These are phyloP conservation scores for Pipistrellus pygmaeus DNA, from an alignment of 2,797 vertebrate genomes.

Conservation along the genomic window DNA sequence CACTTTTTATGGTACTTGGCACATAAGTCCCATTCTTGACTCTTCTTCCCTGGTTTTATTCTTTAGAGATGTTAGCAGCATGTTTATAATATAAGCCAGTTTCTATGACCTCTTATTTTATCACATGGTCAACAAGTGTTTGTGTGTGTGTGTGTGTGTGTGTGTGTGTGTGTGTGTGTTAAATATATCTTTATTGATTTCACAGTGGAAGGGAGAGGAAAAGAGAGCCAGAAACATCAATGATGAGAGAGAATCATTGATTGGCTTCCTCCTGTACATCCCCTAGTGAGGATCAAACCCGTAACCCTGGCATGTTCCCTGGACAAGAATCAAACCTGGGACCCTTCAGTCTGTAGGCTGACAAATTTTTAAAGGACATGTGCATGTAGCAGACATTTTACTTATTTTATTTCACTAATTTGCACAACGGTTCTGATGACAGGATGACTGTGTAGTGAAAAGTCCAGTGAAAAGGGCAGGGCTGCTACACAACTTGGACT, in stretches of 20 bases:
- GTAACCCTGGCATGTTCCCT: no score
- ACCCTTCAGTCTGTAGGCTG: no score
- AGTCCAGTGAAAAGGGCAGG: conserved; percentile 39
- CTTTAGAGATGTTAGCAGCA: conserved; percentile 9
- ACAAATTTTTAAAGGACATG: conserved; percentile 58
- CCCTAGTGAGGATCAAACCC: no score
- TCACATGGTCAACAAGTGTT: no score
- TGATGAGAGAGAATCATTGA: no score
- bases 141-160: no score
- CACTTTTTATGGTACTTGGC: conserved; percentile 45
- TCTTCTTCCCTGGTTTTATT: conserved; percentile 49
- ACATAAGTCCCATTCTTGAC: conserved; percentile 46
- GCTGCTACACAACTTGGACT: neutral
- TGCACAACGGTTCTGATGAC: conserved; percentile 20
- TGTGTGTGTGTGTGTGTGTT: no score
- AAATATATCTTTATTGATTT: no score
- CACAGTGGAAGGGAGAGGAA: no score
- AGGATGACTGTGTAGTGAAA: conserved; percentile 48
- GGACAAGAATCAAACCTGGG: no score
- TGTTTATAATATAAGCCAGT: conserved; percentile 54
- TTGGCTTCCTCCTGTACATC: no score
- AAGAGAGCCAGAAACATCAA: no score
- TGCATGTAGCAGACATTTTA: conserved; percentile 62
- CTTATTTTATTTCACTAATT: conserved; percentile 70
- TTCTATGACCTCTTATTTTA: conserved; percentile 54